Evolutionary conservation across 2,113 vertebrate species (phyloP).

Genomic region (Stictonetta naevosa): DNA sequence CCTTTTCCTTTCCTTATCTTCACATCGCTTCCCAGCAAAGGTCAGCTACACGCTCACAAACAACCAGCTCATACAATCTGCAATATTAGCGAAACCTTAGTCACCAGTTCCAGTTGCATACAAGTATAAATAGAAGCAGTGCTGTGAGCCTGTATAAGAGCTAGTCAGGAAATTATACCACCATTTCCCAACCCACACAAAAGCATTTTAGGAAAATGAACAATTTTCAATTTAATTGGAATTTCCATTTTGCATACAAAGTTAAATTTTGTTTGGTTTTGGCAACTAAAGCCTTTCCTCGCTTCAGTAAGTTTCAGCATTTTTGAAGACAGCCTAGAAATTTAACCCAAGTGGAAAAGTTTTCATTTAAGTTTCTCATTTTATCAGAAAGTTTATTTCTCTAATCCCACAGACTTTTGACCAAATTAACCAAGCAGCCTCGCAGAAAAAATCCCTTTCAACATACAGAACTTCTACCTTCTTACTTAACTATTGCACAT

Average conservation of each 20-base stretch:
- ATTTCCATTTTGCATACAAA: constrained; percentile 44
- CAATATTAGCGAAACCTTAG: constrained; percentile 60
- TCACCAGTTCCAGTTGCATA: constrained; percentile 52
- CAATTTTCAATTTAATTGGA: constrained; percentile 47
- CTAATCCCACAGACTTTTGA: constrained; percentile 4
- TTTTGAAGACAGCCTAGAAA: constrained; percentile 42
- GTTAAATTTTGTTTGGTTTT: constrained; percentile 24
- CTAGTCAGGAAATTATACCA: constrained; percentile 55
- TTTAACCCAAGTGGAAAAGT: constrained; percentile 32
- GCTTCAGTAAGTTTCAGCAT: not conserved
- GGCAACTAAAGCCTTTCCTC: constrained; percentile 16
- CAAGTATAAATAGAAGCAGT: constrained; percentile 39
- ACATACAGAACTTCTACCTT: not conserved
- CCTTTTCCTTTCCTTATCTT: constrained; percentile 55
- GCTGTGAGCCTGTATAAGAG: not conserved
- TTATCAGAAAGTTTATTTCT: constrained; percentile 23
- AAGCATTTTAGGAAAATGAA: constrained; percentile 63
- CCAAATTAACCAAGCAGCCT: not conserved
- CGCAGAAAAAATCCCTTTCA: constrained; percentile 3
- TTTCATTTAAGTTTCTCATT: constrained; percentile 32
- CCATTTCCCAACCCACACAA: constrained; percentile 55
- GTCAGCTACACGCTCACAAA: constrained; percentile 48
- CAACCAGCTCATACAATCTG: constrained; percentile 33
- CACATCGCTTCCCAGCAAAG: constrained; percentile 33
- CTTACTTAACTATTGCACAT: not conserved